A percentile compares a stretch with the other conserved stretches of the same genome.
phyloP scores from a whole-genome alignment of 1,140 invertebrate species.

The Neotoxoptera formosana region DNA sequence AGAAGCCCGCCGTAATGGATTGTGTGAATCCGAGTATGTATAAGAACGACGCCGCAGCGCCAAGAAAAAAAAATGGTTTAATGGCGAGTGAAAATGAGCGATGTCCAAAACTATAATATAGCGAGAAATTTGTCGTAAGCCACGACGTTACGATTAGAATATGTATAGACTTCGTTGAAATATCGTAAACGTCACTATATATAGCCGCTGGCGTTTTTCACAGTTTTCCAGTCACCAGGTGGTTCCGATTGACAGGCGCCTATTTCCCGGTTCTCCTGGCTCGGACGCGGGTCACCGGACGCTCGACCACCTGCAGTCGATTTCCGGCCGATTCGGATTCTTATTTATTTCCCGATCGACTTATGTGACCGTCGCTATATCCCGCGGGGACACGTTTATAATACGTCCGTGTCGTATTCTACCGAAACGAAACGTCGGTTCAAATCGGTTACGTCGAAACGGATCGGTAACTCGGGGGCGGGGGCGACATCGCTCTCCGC shows the following conservation, averaged over 20 bases:
- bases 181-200: background rate
- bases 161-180: background rate
- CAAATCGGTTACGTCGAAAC: background rate
- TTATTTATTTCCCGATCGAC: background rate
- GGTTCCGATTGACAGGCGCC: too few relatives aligned
- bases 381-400: background rate
- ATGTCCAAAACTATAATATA: too few relatives aligned
- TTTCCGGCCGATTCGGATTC: background rate
- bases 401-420: background rate
- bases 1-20: background rate
- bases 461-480: background rate
- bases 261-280: background rate
- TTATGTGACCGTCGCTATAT: background rate
- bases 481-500: background rate
- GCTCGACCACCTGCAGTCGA: background rate
- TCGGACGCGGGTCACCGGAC: background rate
- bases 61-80: background rate
- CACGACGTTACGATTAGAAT: background rate
- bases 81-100: background rate
- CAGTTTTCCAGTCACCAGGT: background rate
- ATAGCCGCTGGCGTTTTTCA: background rate
- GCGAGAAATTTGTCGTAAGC: background rate
- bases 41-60: background rate
- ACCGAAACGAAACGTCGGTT: too few relatives aligned
- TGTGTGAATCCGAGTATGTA: background rate